These are phyloP conservation scores for Tichodroma muraria DNA, from an alignment of 2,113 vertebrate species.

Conservation along the genomic window DNA sequence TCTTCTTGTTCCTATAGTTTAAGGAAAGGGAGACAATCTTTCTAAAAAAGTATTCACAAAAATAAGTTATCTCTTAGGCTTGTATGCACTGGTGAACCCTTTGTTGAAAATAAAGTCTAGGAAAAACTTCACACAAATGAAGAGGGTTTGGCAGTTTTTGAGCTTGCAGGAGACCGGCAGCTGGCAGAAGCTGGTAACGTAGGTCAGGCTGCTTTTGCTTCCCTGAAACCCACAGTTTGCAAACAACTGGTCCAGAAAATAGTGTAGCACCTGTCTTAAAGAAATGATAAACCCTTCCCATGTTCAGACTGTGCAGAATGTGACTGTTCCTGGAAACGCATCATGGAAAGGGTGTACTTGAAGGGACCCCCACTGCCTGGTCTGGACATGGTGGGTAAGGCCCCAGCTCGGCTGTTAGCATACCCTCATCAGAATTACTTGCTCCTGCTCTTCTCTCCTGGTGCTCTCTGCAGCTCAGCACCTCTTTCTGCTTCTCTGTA, in stretches of 20 bases:
- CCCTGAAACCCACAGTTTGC: not conserved
- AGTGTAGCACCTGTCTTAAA: accelerated
- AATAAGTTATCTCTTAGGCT: not conserved
- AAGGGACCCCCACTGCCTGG: not conserved
- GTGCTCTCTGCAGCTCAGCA: not conserved
- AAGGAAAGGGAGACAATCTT: not conserved
- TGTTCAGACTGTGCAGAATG: not conserved
- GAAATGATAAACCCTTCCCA: not conserved
- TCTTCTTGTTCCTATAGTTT: not conserved
- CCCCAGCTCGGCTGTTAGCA: not conserved
- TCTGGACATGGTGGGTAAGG: accelerated
- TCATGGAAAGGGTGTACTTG: accelerated
- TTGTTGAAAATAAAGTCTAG: not conserved
- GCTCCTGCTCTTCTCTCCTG: not conserved
- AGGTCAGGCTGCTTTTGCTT: not conserved
- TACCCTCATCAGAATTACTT: no score
- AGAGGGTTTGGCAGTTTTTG: not conserved
- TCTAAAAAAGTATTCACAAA: not conserved
- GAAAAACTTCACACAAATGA: not conserved
- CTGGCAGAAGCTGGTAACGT: not conserved
- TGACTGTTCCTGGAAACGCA: not conserved
- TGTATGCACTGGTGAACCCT: not conserved
- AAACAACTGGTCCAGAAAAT: not conserved
- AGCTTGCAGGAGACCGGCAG: not conserved
- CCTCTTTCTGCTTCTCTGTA: not conserved